Evolutionary conservation across 2,888 invertebrate genomes (phyloP).

Genomic region (Escarpia spicata): DNA sequence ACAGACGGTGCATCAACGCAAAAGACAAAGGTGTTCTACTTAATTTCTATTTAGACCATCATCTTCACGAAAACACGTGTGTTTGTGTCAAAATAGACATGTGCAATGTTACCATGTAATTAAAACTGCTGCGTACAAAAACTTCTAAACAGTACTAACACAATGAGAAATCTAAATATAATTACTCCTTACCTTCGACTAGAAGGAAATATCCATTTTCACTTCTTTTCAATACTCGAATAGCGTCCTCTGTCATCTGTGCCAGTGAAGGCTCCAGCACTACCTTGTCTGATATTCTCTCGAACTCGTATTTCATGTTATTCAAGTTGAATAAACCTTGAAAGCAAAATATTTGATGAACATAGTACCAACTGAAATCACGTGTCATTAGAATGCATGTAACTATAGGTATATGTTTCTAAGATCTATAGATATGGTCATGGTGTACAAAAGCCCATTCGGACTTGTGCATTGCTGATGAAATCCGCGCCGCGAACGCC

Average conservation of each 20-base stretch:
- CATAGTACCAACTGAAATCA: neutral
- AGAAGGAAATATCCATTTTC: constrained; percentile 44
- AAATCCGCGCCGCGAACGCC: neutral
- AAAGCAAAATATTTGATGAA: neutral
- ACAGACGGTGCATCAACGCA: no score
- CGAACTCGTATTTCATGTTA: constrained; percentile 77
- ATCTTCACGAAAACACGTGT: no score
- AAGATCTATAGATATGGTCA: neutral
- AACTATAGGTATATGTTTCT: no score
- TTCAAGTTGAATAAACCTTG: constrained; percentile 63
- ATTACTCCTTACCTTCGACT: constrained; percentile 37
- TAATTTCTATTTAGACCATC: no score
- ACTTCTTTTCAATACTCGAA: constrained; percentile 35
- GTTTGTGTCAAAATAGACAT: no score
- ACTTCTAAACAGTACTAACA: neutral
- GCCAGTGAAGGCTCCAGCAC: constrained; percentile 64
- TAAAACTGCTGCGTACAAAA: no score
- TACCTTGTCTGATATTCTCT: constrained; percentile 36
- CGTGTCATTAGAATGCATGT: neutral
- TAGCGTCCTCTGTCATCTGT: constrained; percentile 42
- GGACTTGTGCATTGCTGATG: neutral
- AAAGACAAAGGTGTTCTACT: no score
- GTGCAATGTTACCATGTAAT: no score
- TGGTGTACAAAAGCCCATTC: no score
- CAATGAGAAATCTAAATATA: neutral